phyloP scores from a whole-genome alignment of 2,888 invertebrate species.

The Actias luna region DNA sequence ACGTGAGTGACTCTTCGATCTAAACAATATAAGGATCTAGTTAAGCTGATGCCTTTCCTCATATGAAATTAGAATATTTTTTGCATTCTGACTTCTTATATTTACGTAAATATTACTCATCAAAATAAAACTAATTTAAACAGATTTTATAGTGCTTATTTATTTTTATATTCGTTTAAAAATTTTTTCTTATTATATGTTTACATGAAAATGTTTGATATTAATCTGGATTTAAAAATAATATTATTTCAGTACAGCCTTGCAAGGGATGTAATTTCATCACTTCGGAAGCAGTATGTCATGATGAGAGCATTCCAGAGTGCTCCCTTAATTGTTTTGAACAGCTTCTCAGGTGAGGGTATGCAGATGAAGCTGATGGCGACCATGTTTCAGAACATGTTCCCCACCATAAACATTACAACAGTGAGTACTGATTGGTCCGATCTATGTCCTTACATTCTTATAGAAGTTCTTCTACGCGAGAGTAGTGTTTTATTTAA shows the following conservation, averaged over 20 bases:
- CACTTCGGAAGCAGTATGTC: slow-evolving; percentile 91
- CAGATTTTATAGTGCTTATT: no score
- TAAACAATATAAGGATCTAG: not conserved
- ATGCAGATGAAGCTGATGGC: slow-evolving; percentile 95
- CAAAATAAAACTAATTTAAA: no score
- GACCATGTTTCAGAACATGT: slow-evolving; percentile 99
- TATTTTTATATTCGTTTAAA: no score
- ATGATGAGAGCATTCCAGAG: slow-evolving; percentile 92
- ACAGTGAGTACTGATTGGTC: slow-evolving; percentile 80
- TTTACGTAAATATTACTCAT: no score
- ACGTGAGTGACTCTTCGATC: slow-evolving; percentile 51
- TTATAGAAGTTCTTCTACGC: no score
- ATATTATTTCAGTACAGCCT: slow-evolving; percentile 84
- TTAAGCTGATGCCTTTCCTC: no score
- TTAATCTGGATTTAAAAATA: not conserved
- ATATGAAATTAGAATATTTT: no score
- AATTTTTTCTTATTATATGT: no score
- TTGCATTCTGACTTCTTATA: no score
- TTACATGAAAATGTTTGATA: not conserved
- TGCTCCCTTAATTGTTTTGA: slow-evolving; percentile 94
- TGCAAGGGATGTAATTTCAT: slow-evolving; percentile 92
- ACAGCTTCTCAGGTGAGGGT: slow-evolving; percentile 94
- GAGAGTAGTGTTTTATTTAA: no score
- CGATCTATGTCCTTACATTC: no score
- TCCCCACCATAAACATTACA: slow-evolving; percentile 97